Conservation (phyloP, 2,888 invertebrate genomes). For the Bruchidius siliquastri region DNA sequence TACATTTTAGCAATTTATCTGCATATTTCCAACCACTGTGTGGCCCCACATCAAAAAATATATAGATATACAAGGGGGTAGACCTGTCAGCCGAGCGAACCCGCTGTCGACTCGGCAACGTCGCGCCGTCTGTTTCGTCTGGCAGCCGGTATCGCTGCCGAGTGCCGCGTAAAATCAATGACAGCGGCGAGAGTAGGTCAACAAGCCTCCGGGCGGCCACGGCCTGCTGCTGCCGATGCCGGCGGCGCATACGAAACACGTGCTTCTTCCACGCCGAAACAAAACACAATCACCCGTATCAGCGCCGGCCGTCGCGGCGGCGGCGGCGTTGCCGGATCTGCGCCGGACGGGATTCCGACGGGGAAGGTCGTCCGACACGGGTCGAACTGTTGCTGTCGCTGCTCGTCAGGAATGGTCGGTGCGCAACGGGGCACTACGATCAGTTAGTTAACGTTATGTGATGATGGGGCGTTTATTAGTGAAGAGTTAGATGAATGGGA, state of each 20-base stretch:
- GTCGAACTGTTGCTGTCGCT: too few species aligned
- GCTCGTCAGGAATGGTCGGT: too few species aligned
- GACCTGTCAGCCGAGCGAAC: too few species aligned
- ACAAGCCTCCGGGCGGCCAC: constrained; percentile 17
- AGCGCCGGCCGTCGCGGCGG: neutral
- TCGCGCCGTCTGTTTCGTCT: constrained; percentile 24
- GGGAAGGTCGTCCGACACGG: neutral
- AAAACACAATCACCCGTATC: neutral
- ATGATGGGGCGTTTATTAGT: too few species aligned
- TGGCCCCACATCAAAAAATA: too few species aligned
- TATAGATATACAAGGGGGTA: too few species aligned
- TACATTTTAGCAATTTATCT: too few species aligned
- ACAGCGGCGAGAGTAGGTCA: constrained; percentile 34
- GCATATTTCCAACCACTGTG: too few species aligned
- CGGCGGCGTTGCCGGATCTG: neutral
- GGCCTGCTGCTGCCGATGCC: neutral
- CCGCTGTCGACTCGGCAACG: neutral
- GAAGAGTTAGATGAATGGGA: too few species aligned
- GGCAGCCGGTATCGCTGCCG: constrained; percentile 18
- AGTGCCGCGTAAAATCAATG: constrained; percentile 38
- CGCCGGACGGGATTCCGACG: neutral
- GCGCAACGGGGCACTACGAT: too few species aligned
- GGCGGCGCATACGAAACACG: constrained; percentile 17
- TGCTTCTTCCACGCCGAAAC: constrained; percentile 5
- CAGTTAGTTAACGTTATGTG: too few species aligned